Evolutionary conservation across 1,140 invertebrate species (phyloP), one percentile per base, ranked within the genome.

Genomic region (Halyomorpha halys): DNA sequence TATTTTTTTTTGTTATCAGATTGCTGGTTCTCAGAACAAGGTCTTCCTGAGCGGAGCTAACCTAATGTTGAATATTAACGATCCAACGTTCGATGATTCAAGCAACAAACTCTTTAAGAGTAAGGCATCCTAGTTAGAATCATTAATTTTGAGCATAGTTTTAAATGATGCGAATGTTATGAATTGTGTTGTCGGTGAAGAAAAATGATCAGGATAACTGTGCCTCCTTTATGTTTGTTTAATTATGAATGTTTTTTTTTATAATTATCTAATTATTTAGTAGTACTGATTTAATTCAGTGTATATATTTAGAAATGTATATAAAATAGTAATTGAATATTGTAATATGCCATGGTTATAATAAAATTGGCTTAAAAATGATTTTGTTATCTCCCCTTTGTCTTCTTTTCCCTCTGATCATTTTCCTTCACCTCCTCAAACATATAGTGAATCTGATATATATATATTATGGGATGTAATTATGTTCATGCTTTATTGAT

Each of bases 11-110:
- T 47, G n/a, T 47, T 21, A n/a, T 49, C 73, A 92, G 93, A 88
- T 97, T 78, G 88, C 97, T 30, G 85, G 83, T 72, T 94, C 94
- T 39, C 91, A 94, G 75, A 99, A 99, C 76, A 84, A 88, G 76
- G 90, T 98, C 4, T 99, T 93, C 77, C 81, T 99, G 54, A 91
- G 86, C 73, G 90, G 93, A 53, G 89, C 87, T 72, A 88, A 86
- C 71, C 80, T 99, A 64, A 97, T 99, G 95, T 79, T 99, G 73
- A 98, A 99, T 74, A 87, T 99, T 72, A 90, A 89, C 74, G 94
- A 98, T 74, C 85, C 89, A 59, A 82, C 87, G 66, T 99, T 97
- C 75, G 94, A 98, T 73, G 88, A 90, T 70, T 78, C 85, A 63
- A 86, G 86, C 66, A 84, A 91, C 69, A 91, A 89, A 78, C 77